These are phyloP conservation scores for Psilanteris sp. DNA, from an alignment of 1,140 invertebrate species.

Conservation along the genomic window DNA sequence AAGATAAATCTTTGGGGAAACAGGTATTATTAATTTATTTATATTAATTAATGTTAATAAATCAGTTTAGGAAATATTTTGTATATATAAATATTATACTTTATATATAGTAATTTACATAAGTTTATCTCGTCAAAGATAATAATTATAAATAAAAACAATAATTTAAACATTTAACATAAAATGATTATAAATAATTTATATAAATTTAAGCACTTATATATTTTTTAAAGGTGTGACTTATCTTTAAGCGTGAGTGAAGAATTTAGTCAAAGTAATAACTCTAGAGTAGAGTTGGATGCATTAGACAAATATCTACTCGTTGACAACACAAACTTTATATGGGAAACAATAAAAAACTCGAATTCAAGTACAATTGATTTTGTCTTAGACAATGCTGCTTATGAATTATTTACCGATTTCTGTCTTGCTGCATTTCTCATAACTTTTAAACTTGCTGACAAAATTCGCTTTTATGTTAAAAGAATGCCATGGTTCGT, in stretches of 20 bases:
- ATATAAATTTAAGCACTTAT: too few species aligned
- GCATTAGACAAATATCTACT: constrained; percentile 85
- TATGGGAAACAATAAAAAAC: constrained; percentile 79
- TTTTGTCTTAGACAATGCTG: constrained; percentile 95
- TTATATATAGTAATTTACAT: too few species aligned
- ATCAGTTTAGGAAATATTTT: too few species aligned
- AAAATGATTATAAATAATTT: too few species aligned
- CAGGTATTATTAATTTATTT: constrained; percentile 68
- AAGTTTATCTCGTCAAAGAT: too few species aligned
- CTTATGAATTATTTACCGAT: constrained; percentile 95
- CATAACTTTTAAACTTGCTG: constrained; percentile 83
- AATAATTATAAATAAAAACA: too few species aligned
- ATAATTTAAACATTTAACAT: too few species aligned
- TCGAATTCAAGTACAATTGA: constrained; percentile 79
- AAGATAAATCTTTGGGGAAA: constrained; percentile 87
- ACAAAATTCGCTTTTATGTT: constrained; percentile 89
- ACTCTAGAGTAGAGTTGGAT: constrained; percentile 84
- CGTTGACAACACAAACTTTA: constrained; percentile 83
- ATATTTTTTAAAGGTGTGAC: constrained; percentile 91
- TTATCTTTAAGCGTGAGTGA: constrained; percentile 90
- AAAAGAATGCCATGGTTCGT: constrained; percentile 98
- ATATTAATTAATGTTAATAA: too few species aligned
- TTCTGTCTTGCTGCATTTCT: constrained; percentile 92
- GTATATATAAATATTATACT: too few species aligned
- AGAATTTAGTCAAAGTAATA: constrained; percentile 79